phyloP scores from a whole-genome alignment of 2,797 vertebrate genomes.

The Galagoides demidoff region DNA sequence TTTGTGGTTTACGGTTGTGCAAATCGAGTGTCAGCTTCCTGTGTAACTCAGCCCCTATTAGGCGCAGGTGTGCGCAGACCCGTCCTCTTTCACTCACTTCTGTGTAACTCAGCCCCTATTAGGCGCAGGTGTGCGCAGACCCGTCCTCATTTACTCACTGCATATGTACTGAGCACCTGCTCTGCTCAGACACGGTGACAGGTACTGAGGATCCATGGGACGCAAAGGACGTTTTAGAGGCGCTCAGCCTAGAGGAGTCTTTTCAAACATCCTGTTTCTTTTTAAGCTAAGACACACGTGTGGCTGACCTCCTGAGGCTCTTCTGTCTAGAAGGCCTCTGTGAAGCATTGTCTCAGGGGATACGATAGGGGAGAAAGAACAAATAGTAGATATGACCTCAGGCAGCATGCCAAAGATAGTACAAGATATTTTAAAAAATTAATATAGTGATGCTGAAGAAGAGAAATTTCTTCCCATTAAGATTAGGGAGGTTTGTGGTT shows the following conservation, averaged over 20 bases:
- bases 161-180: not conserved
- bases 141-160: not conserved
- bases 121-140: not conserved
- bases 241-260: not conserved
- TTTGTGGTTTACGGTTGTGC: not conserved
- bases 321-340: not conserved
- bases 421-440: not conserved
- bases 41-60: not conserved
- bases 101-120: not conserved
- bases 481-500: not conserved
- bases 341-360: not conserved
- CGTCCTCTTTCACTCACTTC: no score
- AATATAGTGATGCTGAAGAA: not conserved
- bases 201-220: not conserved
- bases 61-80: not conserved
- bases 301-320: not conserved
- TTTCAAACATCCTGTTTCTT: not conserved
- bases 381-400: not conserved
- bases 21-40: not conserved
- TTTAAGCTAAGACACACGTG: not conserved
- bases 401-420: not conserved
- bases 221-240: not conserved
- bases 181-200: not conserved
- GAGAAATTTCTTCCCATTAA: not conserved
- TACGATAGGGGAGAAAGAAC: not conserved